A percentile compares a stretch with the other conserved stretches of the same genome.
These are phyloP conservation scores for Tenebrosternarchus preto DNA, from an alignment of 2,113 vertebrate species.

Conservation along the genomic window DNA sequence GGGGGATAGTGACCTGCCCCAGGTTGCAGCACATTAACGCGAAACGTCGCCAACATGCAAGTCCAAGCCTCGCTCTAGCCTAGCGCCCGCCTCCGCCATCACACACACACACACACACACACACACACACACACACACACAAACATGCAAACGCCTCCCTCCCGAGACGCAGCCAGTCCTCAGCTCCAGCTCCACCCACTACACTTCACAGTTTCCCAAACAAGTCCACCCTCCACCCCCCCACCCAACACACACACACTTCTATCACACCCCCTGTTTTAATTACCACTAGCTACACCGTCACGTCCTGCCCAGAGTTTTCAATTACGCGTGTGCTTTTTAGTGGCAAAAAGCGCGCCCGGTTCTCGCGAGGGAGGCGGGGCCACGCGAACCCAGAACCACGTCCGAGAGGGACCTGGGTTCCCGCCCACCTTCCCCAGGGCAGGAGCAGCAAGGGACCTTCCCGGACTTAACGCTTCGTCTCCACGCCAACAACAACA, in stretches of 20 bases:
- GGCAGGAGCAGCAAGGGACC: slow-evolving; percentile 60
- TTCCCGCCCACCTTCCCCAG: slow-evolving; percentile 50
- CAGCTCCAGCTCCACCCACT: slow-evolving; percentile 59
- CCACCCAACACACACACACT: slow-evolving; percentile 25
- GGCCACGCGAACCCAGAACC: neutral
- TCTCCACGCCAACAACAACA: slow-evolving; percentile 74
- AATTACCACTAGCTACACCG: slow-evolving; percentile 78
- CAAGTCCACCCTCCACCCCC: slow-evolving; percentile 66
- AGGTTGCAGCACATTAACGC: slow-evolving; percentile 81
- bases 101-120: slow-evolving; percentile 46
- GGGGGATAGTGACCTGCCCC: slow-evolving; percentile 77
- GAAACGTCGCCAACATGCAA: slow-evolving; percentile 70
- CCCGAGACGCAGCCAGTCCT: slow-evolving; percentile 49
- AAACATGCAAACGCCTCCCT: slow-evolving; percentile 54
- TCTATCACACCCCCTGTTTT: slow-evolving; percentile 65
- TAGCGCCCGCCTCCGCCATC: slow-evolving; percentile 57
- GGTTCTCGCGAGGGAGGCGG: neutral
- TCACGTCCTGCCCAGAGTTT: slow-evolving; percentile 72
- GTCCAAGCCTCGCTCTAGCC: slow-evolving; percentile 68
- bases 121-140: slow-evolving; percentile 46
- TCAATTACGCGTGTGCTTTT: slow-evolving; percentile 54
- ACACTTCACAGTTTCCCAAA: slow-evolving; percentile 81
- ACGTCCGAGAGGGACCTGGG: slow-evolving; percentile 46
- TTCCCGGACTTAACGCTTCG: slow-evolving; percentile 38
- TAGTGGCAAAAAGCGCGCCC: slow-evolving; percentile 33